These are phyloP conservation scores for Allygus modestus DNA, from an alignment of 2,888 invertebrate genomes.

Conservation along the genomic window DNA sequence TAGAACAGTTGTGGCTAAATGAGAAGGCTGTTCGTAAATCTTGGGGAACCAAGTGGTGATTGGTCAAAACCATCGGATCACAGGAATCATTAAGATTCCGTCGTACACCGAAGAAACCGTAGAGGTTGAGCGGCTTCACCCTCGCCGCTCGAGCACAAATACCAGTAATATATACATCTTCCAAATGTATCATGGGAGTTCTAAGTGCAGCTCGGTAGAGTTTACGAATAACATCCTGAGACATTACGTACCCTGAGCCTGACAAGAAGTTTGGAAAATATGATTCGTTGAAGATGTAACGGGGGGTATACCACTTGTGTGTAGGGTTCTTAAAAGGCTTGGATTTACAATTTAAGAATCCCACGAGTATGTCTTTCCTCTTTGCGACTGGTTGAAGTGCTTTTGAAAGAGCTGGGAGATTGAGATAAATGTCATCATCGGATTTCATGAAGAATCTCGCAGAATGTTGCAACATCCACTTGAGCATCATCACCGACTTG, in stretches of 20 bases:
- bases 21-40: constrained; percentile 69
- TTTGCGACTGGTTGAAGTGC: constrained; percentile 72
- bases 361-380: constrained; percentile 78
- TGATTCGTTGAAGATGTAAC: constrained; percentile 85
- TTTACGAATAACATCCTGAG: constrained; percentile 80
- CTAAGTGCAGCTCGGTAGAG: constrained; percentile 83
- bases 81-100: constrained; percentile 72
- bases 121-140: constrained; percentile 80
- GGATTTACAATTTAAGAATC: constrained; percentile 88
- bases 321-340: constrained; percentile 84
- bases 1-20: constrained; percentile 71
- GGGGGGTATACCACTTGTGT: constrained; percentile 91
- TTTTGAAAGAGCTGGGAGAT: constrained; percentile 82
- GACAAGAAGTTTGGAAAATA: constrained; percentile 89
- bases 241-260: constrained; percentile 89
- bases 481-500: constrained; percentile 90
- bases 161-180: constrained; percentile 90
- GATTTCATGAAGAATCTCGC: constrained; percentile 88
- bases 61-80: constrained; percentile 75
- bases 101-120: constrained; percentile 80
- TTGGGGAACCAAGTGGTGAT: constrained; percentile 77
- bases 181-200: constrained; percentile 85
- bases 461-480: constrained; percentile 83
- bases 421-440: constrained; percentile 92
- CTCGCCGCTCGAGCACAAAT: constrained; percentile 80